Conservation (phyloP, 2,797 vertebrate species). For the Streptopelia turtur region DNA sequence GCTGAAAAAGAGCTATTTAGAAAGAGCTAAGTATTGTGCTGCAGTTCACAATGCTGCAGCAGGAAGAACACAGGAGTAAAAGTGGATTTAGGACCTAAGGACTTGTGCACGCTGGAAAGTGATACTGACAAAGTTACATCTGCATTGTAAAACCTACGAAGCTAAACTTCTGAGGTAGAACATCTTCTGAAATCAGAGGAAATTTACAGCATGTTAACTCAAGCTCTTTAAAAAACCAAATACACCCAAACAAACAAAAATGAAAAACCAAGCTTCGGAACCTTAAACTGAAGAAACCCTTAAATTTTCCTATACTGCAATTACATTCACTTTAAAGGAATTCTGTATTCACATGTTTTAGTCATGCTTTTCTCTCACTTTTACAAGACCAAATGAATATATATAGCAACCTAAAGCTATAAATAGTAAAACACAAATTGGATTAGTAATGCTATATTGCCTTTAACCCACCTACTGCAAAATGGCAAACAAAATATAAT, state of each 20-base stretch:
- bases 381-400: neutral
- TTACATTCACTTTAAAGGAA: neutral
- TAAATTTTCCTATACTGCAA: neutral
- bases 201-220: neutral
- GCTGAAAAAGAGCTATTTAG: neutral
- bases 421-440: neutral
- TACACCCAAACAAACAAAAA: neutral
- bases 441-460: neutral
- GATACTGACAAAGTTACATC: neutral
- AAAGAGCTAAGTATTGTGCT: fast-evolving
- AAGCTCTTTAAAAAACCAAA: neutral
- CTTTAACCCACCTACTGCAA: neutral
- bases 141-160: neutral
- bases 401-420: neutral
- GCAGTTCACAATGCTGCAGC: neutral
- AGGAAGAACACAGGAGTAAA: neutral
- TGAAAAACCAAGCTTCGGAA: neutral
- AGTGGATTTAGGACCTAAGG: neutral
- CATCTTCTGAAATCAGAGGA: neutral
- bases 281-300: neutral
- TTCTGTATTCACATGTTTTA: neutral
- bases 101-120: neutral
- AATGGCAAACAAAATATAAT: neutral
- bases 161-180: neutral
- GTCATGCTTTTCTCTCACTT: fast-evolving